Evolutionary conservation across 2,113 vertebrate genomes (phyloP).

Genomic region (Pavo muticus): DNA sequence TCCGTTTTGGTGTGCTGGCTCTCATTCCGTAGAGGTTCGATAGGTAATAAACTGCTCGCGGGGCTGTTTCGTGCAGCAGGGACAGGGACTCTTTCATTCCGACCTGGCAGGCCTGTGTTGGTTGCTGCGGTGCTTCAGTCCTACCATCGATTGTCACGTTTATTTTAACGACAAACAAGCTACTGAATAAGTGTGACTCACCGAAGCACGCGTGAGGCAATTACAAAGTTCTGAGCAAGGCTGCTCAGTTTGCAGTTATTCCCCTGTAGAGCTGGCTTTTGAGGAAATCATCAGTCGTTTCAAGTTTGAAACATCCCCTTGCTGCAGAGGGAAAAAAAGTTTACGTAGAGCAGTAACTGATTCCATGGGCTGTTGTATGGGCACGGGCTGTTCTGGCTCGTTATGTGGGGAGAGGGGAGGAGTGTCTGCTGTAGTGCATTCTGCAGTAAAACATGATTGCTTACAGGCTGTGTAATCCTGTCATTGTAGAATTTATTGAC

Average conservation of each 20-base stretch:
- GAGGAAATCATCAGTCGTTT: background rate
- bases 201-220: background rate
- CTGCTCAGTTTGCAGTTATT: background rate
- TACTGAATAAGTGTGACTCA: background rate
- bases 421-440: background rate
- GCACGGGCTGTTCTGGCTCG: background rate
- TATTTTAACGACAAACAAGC: background rate
- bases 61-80: background rate
- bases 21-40: background rate
- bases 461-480: constrained; percentile 15
- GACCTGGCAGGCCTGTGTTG: accelerated
- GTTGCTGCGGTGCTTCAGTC: background rate
- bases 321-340: background rate
- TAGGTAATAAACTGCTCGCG: background rate
- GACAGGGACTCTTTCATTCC: background rate
- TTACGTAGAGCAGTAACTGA: background rate
- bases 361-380: background rate
- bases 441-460: constrained; percentile 12
- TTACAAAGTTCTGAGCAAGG: background rate
- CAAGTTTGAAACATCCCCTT: background rate
- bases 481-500: constrained; percentile 49
- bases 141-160: background rate
- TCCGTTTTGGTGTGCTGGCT: accelerated
- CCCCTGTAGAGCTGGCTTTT: background rate
- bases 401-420: background rate